Evolutionary conservation across 2,888 invertebrate species (phyloP).

Genomic region (Dolichopus griseipennis): DNA sequence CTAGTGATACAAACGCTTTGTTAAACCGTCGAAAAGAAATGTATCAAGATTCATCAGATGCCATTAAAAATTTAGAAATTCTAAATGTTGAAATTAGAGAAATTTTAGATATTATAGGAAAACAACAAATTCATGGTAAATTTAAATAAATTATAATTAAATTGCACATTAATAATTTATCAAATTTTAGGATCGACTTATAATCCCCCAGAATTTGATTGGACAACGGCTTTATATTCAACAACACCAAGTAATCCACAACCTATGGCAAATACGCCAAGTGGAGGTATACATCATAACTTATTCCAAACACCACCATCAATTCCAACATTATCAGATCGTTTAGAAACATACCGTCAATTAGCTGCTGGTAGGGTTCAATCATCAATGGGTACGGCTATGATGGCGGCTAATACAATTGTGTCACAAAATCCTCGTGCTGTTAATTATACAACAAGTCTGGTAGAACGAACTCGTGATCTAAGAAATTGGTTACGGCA

Average conservation of each 20-base stretch:
- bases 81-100: conserved; percentile 62
- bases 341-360: conserved; percentile 49
- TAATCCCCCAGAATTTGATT: conserved; percentile 14
- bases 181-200: conserved; percentile 19
- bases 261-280: neutral
- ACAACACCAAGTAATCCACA: conserved; percentile 13
- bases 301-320: conserved; percentile 35
- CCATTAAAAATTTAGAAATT: conserved; percentile 60
- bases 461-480: conserved; percentile 57
- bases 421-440: conserved; percentile 41
- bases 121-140: conserved; percentile 45
- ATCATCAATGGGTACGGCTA: conserved; percentile 40
- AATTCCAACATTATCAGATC: conserved; percentile 46
- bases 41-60: conserved; percentile 58
- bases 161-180: conserved; percentile 28
- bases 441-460: conserved; percentile 51
- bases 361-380: conserved; percentile 44
- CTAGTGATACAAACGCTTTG: conserved; percentile 46
- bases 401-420: conserved; percentile 42
- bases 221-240: conserved; percentile 14
- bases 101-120: conserved; percentile 58
- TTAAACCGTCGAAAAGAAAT: conserved; percentile 37
- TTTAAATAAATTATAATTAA: neutral
- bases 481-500: conserved; percentile 59
- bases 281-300: conserved; percentile 12